phyloP scores from a whole-genome alignment of 2,797 vertebrate genomes.

The Microhierax caerulescens region DNA sequence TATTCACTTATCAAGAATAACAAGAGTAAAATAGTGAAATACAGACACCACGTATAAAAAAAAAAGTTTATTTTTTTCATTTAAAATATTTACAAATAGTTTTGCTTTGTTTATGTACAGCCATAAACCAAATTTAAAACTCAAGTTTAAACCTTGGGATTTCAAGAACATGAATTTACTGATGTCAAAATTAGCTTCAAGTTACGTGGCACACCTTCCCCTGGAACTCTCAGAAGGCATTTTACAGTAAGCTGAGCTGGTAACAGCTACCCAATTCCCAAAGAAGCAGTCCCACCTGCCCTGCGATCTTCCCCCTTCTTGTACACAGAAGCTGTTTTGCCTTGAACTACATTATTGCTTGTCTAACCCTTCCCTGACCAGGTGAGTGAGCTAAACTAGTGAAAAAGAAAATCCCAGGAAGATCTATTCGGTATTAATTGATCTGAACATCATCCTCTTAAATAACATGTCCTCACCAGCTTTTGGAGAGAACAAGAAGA shows the following conservation, averaged over 20 bases:
- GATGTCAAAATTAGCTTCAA: background rate
- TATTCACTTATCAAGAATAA: background rate
- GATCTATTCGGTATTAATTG: background rate
- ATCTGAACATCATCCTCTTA: background rate
- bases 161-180: background rate
- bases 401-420: background rate
- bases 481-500: background rate
- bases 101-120: background rate
- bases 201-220: background rate
- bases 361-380: background rate
- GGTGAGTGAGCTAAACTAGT: background rate
- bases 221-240: background rate
- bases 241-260: background rate
- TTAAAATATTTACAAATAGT: background rate
- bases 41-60: background rate
- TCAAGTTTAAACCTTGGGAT: background rate
- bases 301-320: background rate
- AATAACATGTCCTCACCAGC: background rate
- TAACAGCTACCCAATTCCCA: background rate
- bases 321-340: background rate
- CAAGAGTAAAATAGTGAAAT: background rate
- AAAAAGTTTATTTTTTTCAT: background rate
- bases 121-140: background rate
- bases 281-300: background rate
- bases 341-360: background rate